A percentile compares a stretch with the other conserved stretches of the same genome.
phyloP scores from a whole-genome alignment of 2,888 invertebrate genomes.

The Crocallis elinguaria region DNA sequence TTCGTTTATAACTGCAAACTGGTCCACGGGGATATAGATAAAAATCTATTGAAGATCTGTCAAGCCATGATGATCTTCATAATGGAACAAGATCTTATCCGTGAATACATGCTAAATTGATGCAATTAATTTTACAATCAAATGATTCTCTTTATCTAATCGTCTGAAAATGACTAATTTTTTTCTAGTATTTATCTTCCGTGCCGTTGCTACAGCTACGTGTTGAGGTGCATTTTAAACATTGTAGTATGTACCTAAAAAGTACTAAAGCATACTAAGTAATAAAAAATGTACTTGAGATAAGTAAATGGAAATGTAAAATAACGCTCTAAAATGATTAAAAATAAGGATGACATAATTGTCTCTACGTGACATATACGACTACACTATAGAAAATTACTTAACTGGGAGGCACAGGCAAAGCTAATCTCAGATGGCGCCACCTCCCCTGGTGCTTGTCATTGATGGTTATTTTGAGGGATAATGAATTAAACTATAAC shows the following conservation, averaged over 20 bases:
- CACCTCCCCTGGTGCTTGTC: too few species aligned
- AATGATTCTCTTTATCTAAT: too few species aligned
- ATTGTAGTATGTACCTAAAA: too few species aligned
- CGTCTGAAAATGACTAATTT: too few species aligned
- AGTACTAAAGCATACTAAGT: too few species aligned
- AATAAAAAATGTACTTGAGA: not conserved
- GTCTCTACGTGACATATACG: not conserved
- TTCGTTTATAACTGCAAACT: not conserved
- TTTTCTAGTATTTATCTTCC: too few species aligned
- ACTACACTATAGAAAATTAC: not conserved
- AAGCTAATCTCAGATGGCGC: too few species aligned
- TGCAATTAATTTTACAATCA: not conserved
- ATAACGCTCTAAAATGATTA: constrained; percentile 3
- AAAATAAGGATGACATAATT: constrained; percentile 6
- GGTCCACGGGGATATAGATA: constrained; percentile 1
- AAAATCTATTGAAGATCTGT: not conserved
- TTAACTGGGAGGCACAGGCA: too few species aligned
- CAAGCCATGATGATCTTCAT: not conserved
- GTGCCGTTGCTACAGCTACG: too few species aligned
- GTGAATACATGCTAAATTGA: not conserved
- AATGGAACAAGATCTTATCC: not conserved
- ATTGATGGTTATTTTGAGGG: too few species aligned
- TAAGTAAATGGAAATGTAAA: not conserved
- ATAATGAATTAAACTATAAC: too few species aligned
- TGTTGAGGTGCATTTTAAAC: too few species aligned